phyloP scores from a whole-genome alignment of 2,888 invertebrate genomes.

The Polydesmus complanatus region DNA sequence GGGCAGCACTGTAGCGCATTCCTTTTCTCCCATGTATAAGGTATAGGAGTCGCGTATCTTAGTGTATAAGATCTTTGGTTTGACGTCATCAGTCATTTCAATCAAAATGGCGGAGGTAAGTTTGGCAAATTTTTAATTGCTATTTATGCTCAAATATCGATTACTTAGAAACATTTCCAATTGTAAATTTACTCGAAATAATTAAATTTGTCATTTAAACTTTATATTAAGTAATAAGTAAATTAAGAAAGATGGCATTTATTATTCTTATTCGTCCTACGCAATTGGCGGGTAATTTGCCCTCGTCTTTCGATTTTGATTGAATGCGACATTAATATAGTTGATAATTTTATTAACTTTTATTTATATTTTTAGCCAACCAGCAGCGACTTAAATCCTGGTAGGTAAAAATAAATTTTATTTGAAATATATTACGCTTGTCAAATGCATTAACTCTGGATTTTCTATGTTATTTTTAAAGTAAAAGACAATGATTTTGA shows the following conservation, averaged over 20 bases:
- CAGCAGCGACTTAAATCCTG: background rate
- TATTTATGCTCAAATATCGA: background rate
- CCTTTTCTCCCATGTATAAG: no score
- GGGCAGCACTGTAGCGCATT: no score
- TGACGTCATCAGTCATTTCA: constrained; percentile 2
- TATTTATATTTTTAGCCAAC: background rate
- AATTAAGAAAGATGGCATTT: background rate
- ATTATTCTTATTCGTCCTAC: background rate
- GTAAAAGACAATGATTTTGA: constrained; percentile 50
- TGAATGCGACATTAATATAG: background rate
- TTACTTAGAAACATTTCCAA: background rate
- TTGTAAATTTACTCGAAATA: background rate
- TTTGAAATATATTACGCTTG: no score
- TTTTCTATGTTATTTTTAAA: background rate
- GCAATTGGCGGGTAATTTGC: background rate
- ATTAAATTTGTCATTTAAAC: background rate
- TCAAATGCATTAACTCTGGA: no score
- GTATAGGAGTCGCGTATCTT: no score
- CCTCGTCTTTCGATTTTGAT: background rate
- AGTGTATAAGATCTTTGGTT: background rate
- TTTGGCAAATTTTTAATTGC: constrained; percentile 3
- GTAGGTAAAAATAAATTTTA: no score
- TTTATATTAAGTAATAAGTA: background rate
- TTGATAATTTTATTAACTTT: background rate
- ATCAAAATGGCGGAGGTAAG: constrained; percentile 16